phyloP scores from a whole-genome alignment of 1,140 invertebrate species.

The Tetraneura akinire region DNA sequence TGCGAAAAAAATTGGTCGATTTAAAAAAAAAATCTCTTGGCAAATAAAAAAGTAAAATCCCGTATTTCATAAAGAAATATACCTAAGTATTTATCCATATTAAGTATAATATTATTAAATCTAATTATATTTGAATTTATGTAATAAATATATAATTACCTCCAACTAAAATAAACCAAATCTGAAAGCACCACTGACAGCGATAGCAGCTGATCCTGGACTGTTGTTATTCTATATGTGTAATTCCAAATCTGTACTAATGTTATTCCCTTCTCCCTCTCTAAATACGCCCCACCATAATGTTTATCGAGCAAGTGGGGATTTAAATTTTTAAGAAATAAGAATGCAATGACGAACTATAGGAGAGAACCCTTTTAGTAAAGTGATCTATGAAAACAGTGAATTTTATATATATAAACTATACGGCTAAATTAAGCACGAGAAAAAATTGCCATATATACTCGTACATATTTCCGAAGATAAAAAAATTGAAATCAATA shows the following conservation, averaged over 20 bases:
- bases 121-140: neutral
- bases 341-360: slow-evolving; percentile 27
- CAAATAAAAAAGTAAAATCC: too few relatives aligned
- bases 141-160: slow-evolving; percentile 35
- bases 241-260: slow-evolving; percentile 45
- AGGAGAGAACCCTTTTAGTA: slow-evolving; percentile 32
- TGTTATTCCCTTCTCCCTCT: slow-evolving; percentile 19
- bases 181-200: slow-evolving; percentile 43
- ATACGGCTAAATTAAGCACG: neutral
- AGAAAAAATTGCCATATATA: too few relatives aligned
- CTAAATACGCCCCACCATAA: neutral
- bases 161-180: slow-evolving; percentile 48
- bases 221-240: slow-evolving; percentile 47
- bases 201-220: slow-evolving; percentile 48
- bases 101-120: neutral
- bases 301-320: slow-evolving; percentile 4
- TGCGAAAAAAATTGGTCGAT: too few relatives aligned
- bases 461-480: neutral
- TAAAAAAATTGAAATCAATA: too few relatives aligned
- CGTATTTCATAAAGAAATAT: too few relatives aligned
- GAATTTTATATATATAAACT: slow-evolving; percentile 34
- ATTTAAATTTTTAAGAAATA: neutral
- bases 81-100: neutral
- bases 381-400: slow-evolving; percentile 39
- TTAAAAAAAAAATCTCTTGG: too few relatives aligned